Base-by-base conservation (phyloP, 2,797 vertebrate species). In the Clarias fuscus region DNA sequence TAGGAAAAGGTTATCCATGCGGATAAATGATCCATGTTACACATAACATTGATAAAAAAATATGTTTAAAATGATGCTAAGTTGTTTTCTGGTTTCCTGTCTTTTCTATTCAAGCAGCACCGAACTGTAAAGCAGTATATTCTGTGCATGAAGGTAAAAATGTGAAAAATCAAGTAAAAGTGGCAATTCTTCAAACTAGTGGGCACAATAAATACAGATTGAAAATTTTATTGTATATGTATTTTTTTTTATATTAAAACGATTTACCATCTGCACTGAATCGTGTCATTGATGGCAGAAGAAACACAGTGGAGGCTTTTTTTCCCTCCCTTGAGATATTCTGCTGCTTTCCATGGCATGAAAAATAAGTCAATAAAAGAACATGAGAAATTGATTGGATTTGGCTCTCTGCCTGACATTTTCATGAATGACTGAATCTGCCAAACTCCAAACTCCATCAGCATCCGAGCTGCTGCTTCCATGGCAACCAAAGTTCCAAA, bases 401-500 rank as follows among this genome's bases (percentile, higher is more conserved):
- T 68, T 61, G 68, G 70, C 62, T 82, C 73, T 78, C 83, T 81
- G 77, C 48, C 77, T 84, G 83, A 77, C 83, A 82, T 85, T 88
- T 88, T 82, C 84, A 85, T 85, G 78, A 88, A 85, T 85, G 83
- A 85, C 86, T 78, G 78, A 76, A 58, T 77, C 86, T 10, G 71
- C 71, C 40, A 76, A 71, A 70, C 81, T 75, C 71, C 62, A 70
- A 58, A 58, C 78, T 85, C 78, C 86, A 53, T 68, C 68, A 76
- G 70, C 79, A 82, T 84, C 84, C 77, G 48, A 77, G 65, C 86
- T 62, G 48, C 78, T 85, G 90, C 87, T 89, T 85, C 85, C 89
- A 91, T 91, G 89, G 90, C 88, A 91, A 90, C 89, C 70, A 86
- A 83, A 84, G 62, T 77, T 89, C 79, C 82, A 77, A 71, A 87